phyloP scores from a whole-genome alignment of 2,888 invertebrate species.

The Euspilapteryx auroguttella region DNA sequence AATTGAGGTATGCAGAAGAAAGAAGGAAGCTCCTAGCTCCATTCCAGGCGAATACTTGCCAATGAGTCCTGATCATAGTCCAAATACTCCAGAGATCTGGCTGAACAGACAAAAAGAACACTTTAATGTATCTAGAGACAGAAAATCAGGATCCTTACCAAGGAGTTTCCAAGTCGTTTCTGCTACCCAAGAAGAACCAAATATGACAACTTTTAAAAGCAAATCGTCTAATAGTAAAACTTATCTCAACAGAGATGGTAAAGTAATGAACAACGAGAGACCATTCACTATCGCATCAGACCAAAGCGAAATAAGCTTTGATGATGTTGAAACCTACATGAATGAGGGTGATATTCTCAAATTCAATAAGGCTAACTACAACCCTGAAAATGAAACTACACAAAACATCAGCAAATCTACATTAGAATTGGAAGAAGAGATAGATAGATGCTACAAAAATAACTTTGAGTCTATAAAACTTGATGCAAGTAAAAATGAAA shows the following conservation, averaged over 20 bases:
- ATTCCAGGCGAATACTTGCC: conserved; percentile 36
- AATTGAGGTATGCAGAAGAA: conserved; percentile 36
- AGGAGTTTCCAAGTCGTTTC: conserved; percentile 73
- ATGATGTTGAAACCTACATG: conserved; percentile 66
- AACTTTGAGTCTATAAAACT: conserved; percentile 39
- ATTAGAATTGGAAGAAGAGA: conserved; percentile 50
- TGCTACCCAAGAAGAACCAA: conserved; percentile 48
- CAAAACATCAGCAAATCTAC: conserved; percentile 51
- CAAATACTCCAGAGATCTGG: conserved; percentile 72
- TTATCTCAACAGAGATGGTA: conserved; percentile 63
- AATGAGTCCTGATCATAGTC: conserved; percentile 48
- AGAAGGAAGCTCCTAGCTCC: conserved; percentile 25
- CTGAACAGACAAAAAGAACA: conserved; percentile 70
- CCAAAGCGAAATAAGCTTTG: conserved; percentile 68
- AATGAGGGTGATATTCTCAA: conserved; percentile 43
- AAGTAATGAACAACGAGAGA: conserved; percentile 63
- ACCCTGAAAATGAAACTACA: conserved; percentile 24
- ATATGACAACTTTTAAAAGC: conserved; percentile 38
- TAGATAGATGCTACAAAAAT: conserved; percentile 50
- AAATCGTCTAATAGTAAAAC: conserved; percentile 46
- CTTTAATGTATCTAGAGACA: conserved; percentile 64
- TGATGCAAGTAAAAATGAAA: conserved; percentile 36
- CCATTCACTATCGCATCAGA: conserved; percentile 74
- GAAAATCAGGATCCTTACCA: conserved; percentile 77
- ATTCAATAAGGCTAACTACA: conserved; percentile 34